Base-by-base conservation (phyloP, 2,113 vertebrate genomes). In the Solenodon paradoxus region DNA sequence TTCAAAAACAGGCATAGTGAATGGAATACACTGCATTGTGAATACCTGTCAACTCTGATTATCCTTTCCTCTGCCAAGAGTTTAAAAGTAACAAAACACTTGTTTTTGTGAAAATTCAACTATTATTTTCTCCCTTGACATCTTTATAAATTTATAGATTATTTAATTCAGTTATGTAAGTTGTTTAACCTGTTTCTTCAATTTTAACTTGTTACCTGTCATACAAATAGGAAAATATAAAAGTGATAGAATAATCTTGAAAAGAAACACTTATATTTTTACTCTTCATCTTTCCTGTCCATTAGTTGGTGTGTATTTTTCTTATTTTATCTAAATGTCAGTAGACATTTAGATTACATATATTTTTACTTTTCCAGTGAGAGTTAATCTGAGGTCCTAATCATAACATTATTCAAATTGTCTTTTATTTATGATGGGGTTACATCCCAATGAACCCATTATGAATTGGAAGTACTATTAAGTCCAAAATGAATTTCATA, bases 41-140 rank as follows among this genome's bases (percentile, higher is more conserved):
- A 90, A 90, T 95, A 83, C 75, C 78, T 96, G 88, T 97, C 94
- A 92, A 95, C 75, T 63, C 88, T 59, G 51, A 95, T 97, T 95
- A 95, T 92, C 90, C 40, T 82, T 88, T 88, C 42, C 61, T 59
- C 66, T 89, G 91, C 71, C 11, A 85, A 95, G 84, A 95, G 71
- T 92, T 97, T 88, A 88, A 87, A 97, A 96, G 96, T 75, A 96
- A 85, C 53, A 84, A 63, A 95, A 83, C 47, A 88, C n/a, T 95
- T 96, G 63, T 95, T 96, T 97, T 88, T 97, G 90, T 96, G 80
- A 94, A 92, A 97, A 97, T 92, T 66, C 92, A 49, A 95, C 95
- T 95, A 92, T 84, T 95, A 80, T 77, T 93, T 87, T 77, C 28
- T 80, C 61, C 38, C 77, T 78, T 88, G 59, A 90, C 66, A 85